These are phyloP conservation scores for Pseudeuparius sepicola DNA, from an alignment of 2,888 invertebrate species.

Conservation along the genomic window DNA sequence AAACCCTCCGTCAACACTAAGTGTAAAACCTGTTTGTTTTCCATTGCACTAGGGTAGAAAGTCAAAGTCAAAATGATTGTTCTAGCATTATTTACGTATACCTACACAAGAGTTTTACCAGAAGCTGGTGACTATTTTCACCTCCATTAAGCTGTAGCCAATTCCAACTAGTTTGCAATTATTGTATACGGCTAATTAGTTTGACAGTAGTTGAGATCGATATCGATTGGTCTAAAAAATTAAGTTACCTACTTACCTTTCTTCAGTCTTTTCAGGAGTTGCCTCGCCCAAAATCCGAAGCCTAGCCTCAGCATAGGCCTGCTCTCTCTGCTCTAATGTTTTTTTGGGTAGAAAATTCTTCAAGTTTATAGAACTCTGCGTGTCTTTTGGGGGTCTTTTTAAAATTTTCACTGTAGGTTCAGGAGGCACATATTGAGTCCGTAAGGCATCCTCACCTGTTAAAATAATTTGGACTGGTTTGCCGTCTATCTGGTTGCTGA, in stretches of 20 bases:
- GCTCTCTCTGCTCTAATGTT: conserved; percentile 80
- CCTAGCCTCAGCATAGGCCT: conserved; percentile 88
- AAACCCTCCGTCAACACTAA: too few species aligned
- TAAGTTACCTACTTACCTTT: conserved; percentile 18
- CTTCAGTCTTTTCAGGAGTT: conserved; percentile 64
- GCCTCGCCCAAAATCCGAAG: conserved; percentile 83
- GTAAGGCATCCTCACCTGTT: conserved; percentile 67
- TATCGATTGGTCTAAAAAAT: conserved; percentile 5
- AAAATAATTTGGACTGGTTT: conserved; percentile 59
- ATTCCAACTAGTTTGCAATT: too few species aligned
- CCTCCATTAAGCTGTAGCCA: too few species aligned
- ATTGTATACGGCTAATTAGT: too few species aligned
- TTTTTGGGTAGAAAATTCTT: conserved; percentile 69
- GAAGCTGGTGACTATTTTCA: too few species aligned
- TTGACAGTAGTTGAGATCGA: conserved; percentile 3
- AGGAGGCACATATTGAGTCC: conserved; percentile 69
- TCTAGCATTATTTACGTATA: too few species aligned
- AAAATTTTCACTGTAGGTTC: conserved; percentile 78
- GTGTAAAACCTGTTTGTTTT: too few species aligned
- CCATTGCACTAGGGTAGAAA: too few species aligned
- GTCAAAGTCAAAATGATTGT: too few species aligned
- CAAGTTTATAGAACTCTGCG: conserved; percentile 42
- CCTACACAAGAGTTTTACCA: too few species aligned
- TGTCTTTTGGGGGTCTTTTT: conserved; percentile 53
- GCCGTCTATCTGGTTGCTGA: conserved; percentile 35